Base-by-base conservation (phyloP, 2,113 vertebrate genomes). In the Phycodurus eques region DNA sequence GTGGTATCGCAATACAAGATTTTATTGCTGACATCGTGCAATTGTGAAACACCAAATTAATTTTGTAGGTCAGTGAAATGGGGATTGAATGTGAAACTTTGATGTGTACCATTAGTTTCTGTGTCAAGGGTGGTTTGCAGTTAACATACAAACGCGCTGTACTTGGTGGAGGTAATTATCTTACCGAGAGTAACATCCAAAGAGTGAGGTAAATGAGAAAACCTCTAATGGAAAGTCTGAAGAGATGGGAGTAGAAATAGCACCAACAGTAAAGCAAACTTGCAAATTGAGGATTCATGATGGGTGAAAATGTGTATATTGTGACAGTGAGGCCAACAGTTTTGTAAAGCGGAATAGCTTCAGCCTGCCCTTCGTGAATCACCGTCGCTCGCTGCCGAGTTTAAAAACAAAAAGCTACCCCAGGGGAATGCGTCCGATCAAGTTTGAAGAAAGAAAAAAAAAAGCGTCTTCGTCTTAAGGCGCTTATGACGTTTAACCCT, bases 401-500 rank as follows among this genome's bases (percentile, higher is more conserved):
- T 66, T 66, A 43, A 47, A 47, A 47, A 31, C n/a, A 31, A 66
- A 66, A 46, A 66, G n/a, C 64, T 66, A 61, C 31, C 13, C 11
- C 7, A 1, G 17, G 64, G 43, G 2, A 27, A 47, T 4, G n/a
- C 13, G 2, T 27, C n/a, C 14, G 5, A 17, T 46, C 5, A 27
- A 60, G 27, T 33, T n/a, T 0, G 42, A 12, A 39, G 17, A 39
- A 43, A 63, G 27, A 61, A 61, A 35, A 13, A 14, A 12, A 10
- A 31, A 59, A 59, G 13, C 63, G 17, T 31, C 6, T 63, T n/a
- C 31, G 57, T 33, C 59, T 4, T 79, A 82, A 82, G 81, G 79
- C 53, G 80, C 81, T 81, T 80, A 79, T 56, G 44, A 44, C 70
- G 62, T 75, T 80, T 73, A 86, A 83, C 72, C 79, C 65, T 35